Percentiles rank a stretch among this genome's conserved stretches.
Conservation (phyloP, 2,888 invertebrate genomes). For the Meghimatium bilineatum region DNA sequence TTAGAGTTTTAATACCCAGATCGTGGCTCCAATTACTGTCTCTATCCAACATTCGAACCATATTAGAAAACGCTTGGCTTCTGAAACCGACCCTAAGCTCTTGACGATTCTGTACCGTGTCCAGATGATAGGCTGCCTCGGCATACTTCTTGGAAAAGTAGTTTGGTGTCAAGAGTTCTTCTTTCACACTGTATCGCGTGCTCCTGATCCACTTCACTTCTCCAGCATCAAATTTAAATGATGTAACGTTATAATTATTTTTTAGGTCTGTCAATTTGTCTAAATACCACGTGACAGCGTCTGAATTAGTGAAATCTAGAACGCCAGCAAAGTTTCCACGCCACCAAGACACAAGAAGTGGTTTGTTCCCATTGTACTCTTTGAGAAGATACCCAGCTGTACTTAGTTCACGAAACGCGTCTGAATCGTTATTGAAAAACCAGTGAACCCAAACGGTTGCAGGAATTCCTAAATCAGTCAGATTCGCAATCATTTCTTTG, state of each 20-base stretch:
- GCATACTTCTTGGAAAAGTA: conserved; percentile 67
- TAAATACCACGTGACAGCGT: conserved; percentile 86
- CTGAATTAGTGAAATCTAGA: conserved; percentile 91
- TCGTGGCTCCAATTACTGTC: conserved; percentile 90
- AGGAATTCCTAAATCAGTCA: conserved; percentile 83
- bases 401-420: conserved; percentile 81
- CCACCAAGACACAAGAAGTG: conserved; percentile 84
- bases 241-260: conserved; percentile 85
- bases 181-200: conserved; percentile 54
- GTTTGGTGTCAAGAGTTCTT: conserved; percentile 61
- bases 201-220: conserved; percentile 69
- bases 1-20: conserved; percentile 86
- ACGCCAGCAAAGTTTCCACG: conserved; percentile 85
- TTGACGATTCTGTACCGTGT: conserved; percentile 79
- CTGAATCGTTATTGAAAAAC: conserved; percentile 84
- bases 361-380: conserved; percentile 44
- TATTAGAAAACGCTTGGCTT: conserved; percentile 89
- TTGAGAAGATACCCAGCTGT: conserved; percentile 42
- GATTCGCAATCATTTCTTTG: conserved; percentile 80
- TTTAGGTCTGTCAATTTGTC: conserved; percentile 84
- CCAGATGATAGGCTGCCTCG: conserved; percentile 60
- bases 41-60: conserved; percentile 85
- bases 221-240: conserved; percentile 91
- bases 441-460: conserved; percentile 85
- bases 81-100: conserved; percentile 91